phyloP scores from a whole-genome alignment of 2,888 invertebrate genomes.

The Drosophila niveifrons region DNA sequence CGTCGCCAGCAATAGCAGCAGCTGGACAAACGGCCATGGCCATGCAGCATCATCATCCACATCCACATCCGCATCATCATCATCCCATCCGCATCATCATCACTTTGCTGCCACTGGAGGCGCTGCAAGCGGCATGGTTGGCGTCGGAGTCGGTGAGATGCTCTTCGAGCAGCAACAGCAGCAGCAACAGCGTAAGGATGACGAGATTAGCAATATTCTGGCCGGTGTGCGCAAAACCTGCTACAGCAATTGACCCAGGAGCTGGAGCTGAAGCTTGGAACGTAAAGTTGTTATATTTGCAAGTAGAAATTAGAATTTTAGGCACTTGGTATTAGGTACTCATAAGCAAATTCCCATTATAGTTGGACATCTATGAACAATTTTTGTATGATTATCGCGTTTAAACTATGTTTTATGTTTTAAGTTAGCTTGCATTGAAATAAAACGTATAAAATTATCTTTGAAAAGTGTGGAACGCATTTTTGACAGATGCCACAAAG shows the following conservation, averaged over 20 bases:
- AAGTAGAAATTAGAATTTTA: conserved; percentile 20
- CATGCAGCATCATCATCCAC: conserved; percentile 58
- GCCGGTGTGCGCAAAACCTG: conserved; percentile 95
- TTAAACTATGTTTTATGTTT: conserved; percentile 35
- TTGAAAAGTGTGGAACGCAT: conserved; percentile 7
- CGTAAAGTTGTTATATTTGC: conserved; percentile 21
- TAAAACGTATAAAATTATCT: conserved; percentile 43
- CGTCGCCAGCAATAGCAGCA: conserved; percentile 34
- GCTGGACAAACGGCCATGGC: conserved; percentile 24
- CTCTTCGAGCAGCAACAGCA: conserved; percentile 85
- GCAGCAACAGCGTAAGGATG: conserved; percentile 89
- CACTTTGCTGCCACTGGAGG: conserved; percentile 40
- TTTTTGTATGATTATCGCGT: conserved; percentile 22
- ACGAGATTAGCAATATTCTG: conserved; percentile 95
- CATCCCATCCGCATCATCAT: conserved; percentile 44
- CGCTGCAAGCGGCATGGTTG: conserved; percentile 25
- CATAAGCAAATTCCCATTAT: conserved; percentile 20
- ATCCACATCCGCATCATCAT: conserved; percentile 39
- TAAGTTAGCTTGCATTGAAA: conserved; percentile 64
- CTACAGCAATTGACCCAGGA: conserved; percentile 89
- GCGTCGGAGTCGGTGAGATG: conserved; percentile 57
- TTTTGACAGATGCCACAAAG: conserved; percentile 11
- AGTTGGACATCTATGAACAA: conserved; percentile 30
- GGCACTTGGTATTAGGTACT: conserved; percentile 54
- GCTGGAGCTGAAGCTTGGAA: neutral